Conservation (phyloP, 1,140 invertebrate species). For the Lutraria rhynchaena region DNA sequence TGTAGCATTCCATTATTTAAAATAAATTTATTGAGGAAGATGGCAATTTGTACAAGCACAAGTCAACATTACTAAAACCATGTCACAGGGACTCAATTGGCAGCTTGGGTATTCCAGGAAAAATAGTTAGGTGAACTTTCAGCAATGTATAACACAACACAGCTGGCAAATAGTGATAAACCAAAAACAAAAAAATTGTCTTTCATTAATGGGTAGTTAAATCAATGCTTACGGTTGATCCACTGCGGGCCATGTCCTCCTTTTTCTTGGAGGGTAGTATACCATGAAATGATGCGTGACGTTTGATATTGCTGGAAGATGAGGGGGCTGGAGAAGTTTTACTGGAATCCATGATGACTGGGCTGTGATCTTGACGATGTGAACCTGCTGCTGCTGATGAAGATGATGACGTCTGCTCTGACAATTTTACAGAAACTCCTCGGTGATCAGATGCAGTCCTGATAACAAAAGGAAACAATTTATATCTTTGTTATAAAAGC, state of each 20-base stretch:
- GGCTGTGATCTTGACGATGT: slow-evolving; percentile 66
- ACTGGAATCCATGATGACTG: slow-evolving; percentile 70
- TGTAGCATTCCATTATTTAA: too few species aligned
- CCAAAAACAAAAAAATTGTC: too few species aligned
- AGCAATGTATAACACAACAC: neutral
- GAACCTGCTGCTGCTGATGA: slow-evolving; percentile 10
- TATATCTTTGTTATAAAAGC: too few species aligned
- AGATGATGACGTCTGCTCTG: slow-evolving; percentile 18
- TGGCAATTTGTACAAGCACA: too few species aligned
- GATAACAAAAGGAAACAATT: neutral
- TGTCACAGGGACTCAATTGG: too few species aligned
- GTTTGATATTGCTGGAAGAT: slow-evolving; percentile 61
- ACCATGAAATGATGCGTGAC: slow-evolving; percentile 74
- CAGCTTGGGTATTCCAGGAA: too few species aligned
- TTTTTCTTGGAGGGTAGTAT: slow-evolving; percentile 71
- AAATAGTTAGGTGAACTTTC: neutral
- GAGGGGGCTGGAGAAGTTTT: slow-evolving; percentile 26
- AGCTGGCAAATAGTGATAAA: slow-evolving; percentile 1
- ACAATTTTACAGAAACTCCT: slow-evolving; percentile 55
- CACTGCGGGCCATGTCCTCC: slow-evolving; percentile 57
- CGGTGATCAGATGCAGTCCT: slow-evolving; percentile 63
- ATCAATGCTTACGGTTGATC: slow-evolving; percentile 40
- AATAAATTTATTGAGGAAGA: too few species aligned
- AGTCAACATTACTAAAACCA: too few species aligned
- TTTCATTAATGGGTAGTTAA: too few species aligned